Evolutionary conservation across 2,888 invertebrate genomes (phyloP), one percentile per base, ranked within the genome.

Genomic region (Ernsta delagoae): DNA sequence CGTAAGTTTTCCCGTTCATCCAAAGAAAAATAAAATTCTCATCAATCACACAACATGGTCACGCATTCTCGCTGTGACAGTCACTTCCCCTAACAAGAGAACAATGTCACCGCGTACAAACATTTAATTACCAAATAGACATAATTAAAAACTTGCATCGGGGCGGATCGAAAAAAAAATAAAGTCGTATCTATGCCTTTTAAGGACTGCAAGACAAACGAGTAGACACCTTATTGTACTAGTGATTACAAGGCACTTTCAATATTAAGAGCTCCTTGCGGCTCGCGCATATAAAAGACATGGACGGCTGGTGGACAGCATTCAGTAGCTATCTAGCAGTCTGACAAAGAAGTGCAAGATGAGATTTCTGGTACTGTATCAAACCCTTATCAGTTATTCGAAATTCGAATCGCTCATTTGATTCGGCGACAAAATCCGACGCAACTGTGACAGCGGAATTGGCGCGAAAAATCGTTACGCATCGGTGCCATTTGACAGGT

Each of bases 311-410:
- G 75, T 74, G 72, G 65, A 83, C 74, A 86, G 83, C 75, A 92
- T 91, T 92, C 92, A 92, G 92, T 92, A 92, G 92, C 92, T 90
- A 83, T 84, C 89, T 86, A 82, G 92, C 87, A 92, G 92, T 92
- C 92, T 84, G 81, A 84, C 79, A 78, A 81, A 86, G 92, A 92
- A 92, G 91, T 92, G 87, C 92, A 92, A 81, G 88, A 92, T 92
- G 92, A 92, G 92, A 92, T 92, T 92, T 82, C 90, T 92, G 92
- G 92, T 92, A 89, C 81, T 83, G 79, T 72, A 75, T 65, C 73
- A 76, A 80, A 34, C 6, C 24, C 75, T 78, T 78, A 74, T 73
- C 73, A 64, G 45, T 45, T 59, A 41, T 50, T 9, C 24, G 12
- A 53, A 41, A 24, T 41, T 48, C 24, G 12, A 53, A 41, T 8